Conservation (phyloP, 2,113 vertebrate species). For the Pluvialis apricaria region DNA sequence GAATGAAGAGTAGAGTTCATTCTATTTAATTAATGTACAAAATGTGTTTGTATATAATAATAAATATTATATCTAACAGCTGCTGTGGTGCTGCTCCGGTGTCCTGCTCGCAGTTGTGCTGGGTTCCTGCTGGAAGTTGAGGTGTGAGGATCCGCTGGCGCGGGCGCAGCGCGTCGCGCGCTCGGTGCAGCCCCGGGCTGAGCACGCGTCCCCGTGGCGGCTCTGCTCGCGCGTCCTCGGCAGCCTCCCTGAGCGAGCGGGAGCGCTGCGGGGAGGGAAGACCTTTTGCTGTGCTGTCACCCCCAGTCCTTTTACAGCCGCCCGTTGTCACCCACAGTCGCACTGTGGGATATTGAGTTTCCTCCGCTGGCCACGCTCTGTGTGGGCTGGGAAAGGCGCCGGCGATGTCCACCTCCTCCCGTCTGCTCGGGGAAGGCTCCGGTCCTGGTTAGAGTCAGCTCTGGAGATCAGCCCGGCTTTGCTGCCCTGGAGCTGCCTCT, state of each 20-base stretch:
- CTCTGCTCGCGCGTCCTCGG: background rate
- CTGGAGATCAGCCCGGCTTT: background rate
- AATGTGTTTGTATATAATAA: constrained; percentile 81
- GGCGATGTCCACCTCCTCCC: accelerated
- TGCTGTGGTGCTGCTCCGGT: background rate
- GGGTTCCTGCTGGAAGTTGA: background rate
- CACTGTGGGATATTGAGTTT: accelerated
- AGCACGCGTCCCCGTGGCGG: accelerated
- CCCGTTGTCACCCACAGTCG: background rate
- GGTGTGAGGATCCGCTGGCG: background rate
- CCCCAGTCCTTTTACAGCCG: background rate
- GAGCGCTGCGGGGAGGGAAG: background rate
- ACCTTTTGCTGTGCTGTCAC: background rate
- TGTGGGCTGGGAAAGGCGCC: too few species aligned
- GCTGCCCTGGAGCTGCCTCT: background rate
- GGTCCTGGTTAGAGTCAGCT: background rate
- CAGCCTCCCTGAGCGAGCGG: background rate
- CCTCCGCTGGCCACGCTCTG: background rate
- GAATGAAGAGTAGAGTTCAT: constrained; percentile 64
- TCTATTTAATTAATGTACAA: constrained; percentile 80
- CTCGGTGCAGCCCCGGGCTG: background rate
- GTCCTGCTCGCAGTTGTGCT: background rate
- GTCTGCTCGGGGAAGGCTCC: accelerated
- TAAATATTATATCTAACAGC: constrained; percentile 72
- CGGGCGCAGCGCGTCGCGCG: accelerated